Percentiles rank a stretch among this genome's conserved stretches.
phyloP scores from a whole-genome alignment of 2,113 vertebrate genomes.

The Coptodon rendalli region DNA sequence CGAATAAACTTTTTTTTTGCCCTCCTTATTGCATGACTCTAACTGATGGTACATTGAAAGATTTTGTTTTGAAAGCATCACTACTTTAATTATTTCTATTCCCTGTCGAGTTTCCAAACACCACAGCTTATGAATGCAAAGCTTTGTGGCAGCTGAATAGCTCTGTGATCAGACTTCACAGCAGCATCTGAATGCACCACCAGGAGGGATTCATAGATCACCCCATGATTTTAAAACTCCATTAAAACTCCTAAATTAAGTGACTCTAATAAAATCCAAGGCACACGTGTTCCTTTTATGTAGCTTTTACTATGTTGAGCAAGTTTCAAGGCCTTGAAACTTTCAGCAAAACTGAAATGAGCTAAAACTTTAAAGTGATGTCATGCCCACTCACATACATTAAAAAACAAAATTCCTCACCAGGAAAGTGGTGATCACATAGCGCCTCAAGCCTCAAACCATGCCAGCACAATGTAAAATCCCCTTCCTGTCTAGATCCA shows the following conservation, averaged over 20 bases:
- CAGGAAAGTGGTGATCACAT: background rate
- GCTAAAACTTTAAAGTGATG: background rate
- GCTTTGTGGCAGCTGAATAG: background rate
- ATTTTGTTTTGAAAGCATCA: background rate
- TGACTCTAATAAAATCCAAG: background rate
- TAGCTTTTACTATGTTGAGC: background rate
- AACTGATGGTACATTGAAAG: background rate
- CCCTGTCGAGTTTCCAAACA: background rate
- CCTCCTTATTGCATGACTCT: background rate
- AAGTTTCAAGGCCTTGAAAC: background rate
- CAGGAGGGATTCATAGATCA: background rate
- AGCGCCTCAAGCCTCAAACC: background rate
- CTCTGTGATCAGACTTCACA: background rate
- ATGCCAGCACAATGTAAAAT: background rate
- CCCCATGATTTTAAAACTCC: background rate
- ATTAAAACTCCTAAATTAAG: background rate
- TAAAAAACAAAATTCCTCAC: background rate
- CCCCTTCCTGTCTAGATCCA: background rate
- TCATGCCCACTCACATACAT: background rate
- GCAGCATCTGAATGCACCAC: background rate
- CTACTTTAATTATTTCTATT: background rate
- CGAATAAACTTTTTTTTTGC: background rate
- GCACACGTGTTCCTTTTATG: background rate
- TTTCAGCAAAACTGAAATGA: background rate
- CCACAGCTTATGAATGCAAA: background rate